Conservation (phyloP, 1,140 invertebrate species). For the Trinorchestia longiramus region DNA sequence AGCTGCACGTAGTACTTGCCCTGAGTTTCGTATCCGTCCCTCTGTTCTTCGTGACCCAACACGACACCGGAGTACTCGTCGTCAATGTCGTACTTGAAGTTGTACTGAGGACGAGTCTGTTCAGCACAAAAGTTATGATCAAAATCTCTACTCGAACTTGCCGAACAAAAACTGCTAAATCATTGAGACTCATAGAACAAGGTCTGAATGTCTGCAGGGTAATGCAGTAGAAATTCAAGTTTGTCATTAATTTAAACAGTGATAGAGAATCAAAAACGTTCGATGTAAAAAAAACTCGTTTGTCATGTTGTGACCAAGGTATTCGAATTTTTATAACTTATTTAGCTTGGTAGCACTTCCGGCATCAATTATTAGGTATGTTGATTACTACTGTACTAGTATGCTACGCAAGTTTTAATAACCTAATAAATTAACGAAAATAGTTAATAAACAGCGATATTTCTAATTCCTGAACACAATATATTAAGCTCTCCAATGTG, state of each 20-base stretch:
- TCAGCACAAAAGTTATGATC: neutral
- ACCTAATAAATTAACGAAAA: no score
- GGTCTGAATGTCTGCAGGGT: neutral
- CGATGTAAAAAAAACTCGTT: neutral
- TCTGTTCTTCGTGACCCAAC: conserved; percentile 66
- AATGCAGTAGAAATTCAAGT: neutral
- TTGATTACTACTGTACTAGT: neutral
- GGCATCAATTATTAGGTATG: neutral
- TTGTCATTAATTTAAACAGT: neutral
- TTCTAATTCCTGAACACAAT: neutral
- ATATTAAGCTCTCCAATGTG: neutral
- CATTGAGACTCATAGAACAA: neutral
- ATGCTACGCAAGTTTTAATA: no score
- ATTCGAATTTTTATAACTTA: neutral
- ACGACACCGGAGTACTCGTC: conserved; percentile 65
- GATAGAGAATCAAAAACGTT: neutral
- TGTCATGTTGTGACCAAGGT: neutral
- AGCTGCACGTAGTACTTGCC: conserved; percentile 67
- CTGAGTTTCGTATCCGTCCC: conserved; percentile 65
- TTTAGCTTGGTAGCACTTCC: neutral
- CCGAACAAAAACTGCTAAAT: neutral
- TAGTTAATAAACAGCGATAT: no score
- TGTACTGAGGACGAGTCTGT: conserved; percentile 55
- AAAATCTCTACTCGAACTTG: neutral
- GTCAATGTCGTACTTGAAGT: conserved; percentile 67